Percentiles rank a stretch among this genome's conserved stretches.
Conservation (phyloP, 2,113 vertebrate species). For the Malurus melanocephalus region DNA sequence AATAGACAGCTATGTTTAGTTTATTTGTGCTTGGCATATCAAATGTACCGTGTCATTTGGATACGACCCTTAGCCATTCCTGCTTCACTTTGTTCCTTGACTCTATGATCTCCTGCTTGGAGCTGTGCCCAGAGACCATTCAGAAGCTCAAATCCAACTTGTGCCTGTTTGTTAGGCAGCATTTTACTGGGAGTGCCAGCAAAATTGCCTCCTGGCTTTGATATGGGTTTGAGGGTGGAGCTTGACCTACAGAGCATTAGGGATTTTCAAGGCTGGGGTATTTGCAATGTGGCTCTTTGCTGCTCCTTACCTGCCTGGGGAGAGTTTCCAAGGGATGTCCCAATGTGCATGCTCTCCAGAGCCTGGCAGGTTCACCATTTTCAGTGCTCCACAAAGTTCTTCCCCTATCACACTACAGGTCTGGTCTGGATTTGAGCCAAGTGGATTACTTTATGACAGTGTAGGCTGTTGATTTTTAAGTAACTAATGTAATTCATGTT, state of each 20-base stretch:
- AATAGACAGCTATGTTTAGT: neutral
- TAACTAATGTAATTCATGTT: slow-evolving; percentile 9
- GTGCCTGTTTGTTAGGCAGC: neutral
- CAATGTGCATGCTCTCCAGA: neutral
- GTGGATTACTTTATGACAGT: neutral
- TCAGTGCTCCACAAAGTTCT: neutral
- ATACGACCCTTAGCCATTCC: neutral
- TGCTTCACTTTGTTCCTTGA: neutral
- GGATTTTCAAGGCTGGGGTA: neutral
- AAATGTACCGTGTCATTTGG: neutral
- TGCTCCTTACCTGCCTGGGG: neutral
- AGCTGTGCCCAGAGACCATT: neutral
- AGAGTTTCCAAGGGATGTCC: neutral
- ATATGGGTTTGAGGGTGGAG: neutral
- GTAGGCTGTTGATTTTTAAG: slow-evolving; percentile 17
- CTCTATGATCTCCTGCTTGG: neutral
- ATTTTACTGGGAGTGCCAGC: neutral
- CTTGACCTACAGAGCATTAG: neutral
- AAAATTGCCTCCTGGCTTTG: neutral
- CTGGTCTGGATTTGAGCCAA: neutral
- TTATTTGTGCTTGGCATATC: neutral
- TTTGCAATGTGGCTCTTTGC: neutral
- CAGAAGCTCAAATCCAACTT: neutral
- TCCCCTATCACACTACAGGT: neutral
- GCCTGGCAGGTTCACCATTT: neutral